Conservation (phyloP, 2,113 vertebrate genomes). For the Cryptomyrus ogoouensis region DNA sequence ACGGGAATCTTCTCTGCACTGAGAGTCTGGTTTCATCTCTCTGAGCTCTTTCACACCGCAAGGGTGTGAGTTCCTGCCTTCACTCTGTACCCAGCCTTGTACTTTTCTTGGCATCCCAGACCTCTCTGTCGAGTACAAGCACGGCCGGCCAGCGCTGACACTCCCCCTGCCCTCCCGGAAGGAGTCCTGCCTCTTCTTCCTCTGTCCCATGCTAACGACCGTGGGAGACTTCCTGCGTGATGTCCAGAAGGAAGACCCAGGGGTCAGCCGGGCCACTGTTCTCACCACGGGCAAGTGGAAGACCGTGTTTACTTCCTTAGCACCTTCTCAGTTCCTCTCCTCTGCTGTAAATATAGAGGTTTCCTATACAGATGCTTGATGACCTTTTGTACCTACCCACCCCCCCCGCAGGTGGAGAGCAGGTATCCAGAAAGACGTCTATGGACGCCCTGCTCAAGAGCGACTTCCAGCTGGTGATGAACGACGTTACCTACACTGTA, state of each 20-base stretch:
- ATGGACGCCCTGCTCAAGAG: constrained; percentile 72
- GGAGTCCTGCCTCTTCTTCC: constrained; percentile 77
- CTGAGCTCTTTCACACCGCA: not conserved
- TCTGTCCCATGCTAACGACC: constrained; percentile 71
- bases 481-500: constrained; percentile 60
- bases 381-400: not conserved
- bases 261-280: constrained; percentile 56
- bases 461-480: constrained; percentile 79
- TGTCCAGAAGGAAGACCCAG: constrained; percentile 75
- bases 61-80: not conserved
- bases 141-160: constrained; percentile 77
- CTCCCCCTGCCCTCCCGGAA: constrained; percentile 76
- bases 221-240: constrained; percentile 73
- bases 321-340: not conserved
- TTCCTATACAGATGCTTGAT: not conserved
- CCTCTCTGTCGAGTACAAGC: constrained; percentile 66
- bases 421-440: constrained; percentile 62
- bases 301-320: not conserved
- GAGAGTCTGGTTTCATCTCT: not conserved
- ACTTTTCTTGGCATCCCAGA: constrained; percentile 47
- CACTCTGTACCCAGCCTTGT: not conserved
- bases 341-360: not conserved
- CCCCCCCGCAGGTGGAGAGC: constrained; percentile 66
- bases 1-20: not conserved
- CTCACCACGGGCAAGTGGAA: constrained; percentile 59